A percentile compares a stretch with the other conserved stretches of the same genome.
These are phyloP conservation scores for Aradophagus sp. DNA, from an alignment of 1,140 invertebrate species.

Conservation along the genomic window DNA sequence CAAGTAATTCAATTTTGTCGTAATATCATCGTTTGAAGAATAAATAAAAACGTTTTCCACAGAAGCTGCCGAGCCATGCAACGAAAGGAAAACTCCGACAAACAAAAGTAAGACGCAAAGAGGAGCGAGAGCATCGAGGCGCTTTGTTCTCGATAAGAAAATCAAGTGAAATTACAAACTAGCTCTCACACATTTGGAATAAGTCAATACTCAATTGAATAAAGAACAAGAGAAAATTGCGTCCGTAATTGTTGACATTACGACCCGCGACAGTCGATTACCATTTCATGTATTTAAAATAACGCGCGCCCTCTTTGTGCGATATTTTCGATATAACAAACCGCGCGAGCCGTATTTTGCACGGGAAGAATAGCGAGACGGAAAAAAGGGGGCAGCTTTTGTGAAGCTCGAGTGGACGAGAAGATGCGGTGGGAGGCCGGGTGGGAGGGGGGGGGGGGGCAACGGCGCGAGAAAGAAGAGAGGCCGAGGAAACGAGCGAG, in stretches of 20 bases:
- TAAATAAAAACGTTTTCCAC: too few species aligned
- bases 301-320: neutral
- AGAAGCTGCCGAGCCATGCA: too few species aligned
- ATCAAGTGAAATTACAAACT: slow-evolving; percentile 7
- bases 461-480: too few species aligned
- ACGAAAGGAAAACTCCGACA: too few species aligned
- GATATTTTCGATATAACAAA: slow-evolving; percentile 38
- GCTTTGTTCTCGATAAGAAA: neutral
- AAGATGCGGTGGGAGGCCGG: slow-evolving; percentile 11
- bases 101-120: too few species aligned
- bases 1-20: too few species aligned
- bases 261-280: slow-evolving; percentile 41
- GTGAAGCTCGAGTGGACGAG: slow-evolving; percentile 38
- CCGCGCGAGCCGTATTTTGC: slow-evolving; percentile 20
- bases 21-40: too few species aligned
- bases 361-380: slow-evolving; percentile 38
- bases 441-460: slow-evolving; percentile 31
- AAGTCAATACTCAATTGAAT: slow-evolving; percentile 28
- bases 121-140: too few species aligned
- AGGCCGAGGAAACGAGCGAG: slow-evolving; percentile 14
- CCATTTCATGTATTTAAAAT: slow-evolving; percentile 37
- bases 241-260: slow-evolving; percentile 42
- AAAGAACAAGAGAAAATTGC: slow-evolving; percentile 40
- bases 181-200: slow-evolving; percentile 13
- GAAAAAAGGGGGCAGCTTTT: slow-evolving; percentile 53